These are phyloP conservation scores for Toxotes jaculatrix DNA, from an alignment of 2,113 vertebrate genomes.

Conservation along the genomic window DNA sequence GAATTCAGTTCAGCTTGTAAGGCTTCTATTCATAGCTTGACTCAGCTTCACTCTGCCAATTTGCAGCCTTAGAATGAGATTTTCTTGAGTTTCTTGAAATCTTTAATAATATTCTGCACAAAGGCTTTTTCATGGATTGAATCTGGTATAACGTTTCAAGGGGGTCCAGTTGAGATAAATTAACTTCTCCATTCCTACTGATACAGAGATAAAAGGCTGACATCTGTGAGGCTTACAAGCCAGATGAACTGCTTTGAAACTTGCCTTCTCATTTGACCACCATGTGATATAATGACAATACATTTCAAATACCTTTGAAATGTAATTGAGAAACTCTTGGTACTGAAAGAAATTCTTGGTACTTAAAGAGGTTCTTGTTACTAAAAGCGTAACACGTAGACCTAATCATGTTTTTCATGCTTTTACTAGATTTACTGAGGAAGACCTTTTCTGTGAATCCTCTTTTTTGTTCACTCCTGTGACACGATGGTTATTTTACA, in stretches of 20 bases:
- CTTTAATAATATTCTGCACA: neutral
- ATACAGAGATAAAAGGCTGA: neutral
- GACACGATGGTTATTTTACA: neutral
- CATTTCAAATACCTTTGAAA: too few species aligned
- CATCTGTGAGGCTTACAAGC: neutral
- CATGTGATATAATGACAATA: slow-evolving; percentile 17
- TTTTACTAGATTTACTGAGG: neutral
- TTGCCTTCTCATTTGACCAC: slow-evolving; percentile 18
- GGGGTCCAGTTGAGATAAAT: neutral
- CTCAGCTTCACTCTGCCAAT: slow-evolving; percentile 10
- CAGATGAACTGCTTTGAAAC: neutral
- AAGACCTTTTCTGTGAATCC: neutral
- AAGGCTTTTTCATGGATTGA: neutral
- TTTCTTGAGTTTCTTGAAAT: slow-evolving; percentile 22
- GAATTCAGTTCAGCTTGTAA: slow-evolving; percentile 42
- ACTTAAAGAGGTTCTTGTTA: neutral
- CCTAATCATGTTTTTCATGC: slow-evolving; percentile 12
- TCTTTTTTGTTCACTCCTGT: neutral
- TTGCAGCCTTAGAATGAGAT: neutral
- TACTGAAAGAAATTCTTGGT: neutral
- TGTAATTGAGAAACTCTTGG: too few species aligned
- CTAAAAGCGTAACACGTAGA: neutral
- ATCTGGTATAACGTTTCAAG: neutral
- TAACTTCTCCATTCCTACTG: neutral
- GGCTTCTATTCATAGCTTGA: slow-evolving; percentile 63